Evolutionary conservation across 2,797 vertebrate species (phyloP).

Genomic region (Alectoris magna): DNA sequence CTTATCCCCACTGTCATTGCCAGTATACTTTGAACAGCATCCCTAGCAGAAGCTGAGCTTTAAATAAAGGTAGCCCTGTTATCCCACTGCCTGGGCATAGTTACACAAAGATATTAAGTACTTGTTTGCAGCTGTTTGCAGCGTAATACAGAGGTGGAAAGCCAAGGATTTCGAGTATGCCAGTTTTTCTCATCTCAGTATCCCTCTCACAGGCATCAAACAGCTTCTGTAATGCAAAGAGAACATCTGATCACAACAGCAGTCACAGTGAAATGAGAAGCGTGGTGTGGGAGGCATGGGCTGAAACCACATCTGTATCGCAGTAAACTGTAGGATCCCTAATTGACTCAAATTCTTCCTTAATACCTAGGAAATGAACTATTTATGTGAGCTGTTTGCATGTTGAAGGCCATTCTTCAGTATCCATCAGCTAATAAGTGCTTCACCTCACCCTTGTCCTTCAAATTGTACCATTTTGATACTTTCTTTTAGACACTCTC

Average conservation of each 20-base stretch:
- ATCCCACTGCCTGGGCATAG: not conserved
- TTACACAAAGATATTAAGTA: not conserved
- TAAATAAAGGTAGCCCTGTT: not conserved
- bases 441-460: not conserved
- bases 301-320: not conserved
- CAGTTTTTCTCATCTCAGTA: rapidly evolving
- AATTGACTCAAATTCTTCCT: not conserved
- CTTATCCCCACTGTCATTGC: not conserved
- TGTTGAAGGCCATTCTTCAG: not conserved
- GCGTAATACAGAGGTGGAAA: rapidly evolving
- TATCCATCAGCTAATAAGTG: not conserved
- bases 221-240: not conserved
- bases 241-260: not conserved
- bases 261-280: not conserved
- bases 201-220: conserved; percentile 11
- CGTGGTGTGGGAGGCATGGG: not conserved
- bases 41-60: not conserved
- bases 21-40: not conserved
- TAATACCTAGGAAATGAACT: not conserved
- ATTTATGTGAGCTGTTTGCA: not conserved
- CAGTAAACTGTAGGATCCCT: not conserved
- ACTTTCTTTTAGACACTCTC: not conserved
- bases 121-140: not conserved
- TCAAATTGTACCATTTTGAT: not conserved
- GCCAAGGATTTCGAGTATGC: not conserved